These are phyloP conservation scores for Euwallacea fornicatus DNA, from an alignment of 1,140 invertebrate species.

Conservation along the genomic window DNA sequence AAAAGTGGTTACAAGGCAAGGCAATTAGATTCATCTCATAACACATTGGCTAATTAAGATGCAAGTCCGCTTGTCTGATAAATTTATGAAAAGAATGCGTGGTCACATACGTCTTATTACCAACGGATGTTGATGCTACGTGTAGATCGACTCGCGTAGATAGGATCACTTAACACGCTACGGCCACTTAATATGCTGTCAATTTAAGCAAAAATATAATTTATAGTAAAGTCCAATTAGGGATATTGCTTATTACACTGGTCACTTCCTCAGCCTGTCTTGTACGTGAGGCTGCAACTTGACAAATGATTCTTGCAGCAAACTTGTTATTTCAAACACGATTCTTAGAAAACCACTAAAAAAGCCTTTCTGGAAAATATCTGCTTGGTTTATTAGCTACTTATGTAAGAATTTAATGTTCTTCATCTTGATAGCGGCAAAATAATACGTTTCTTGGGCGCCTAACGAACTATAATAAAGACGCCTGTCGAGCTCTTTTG, in stretches of 20 bases:
- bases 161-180: constrained; percentile 13
- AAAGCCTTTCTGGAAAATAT: not conserved
- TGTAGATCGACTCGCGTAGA: constrained; percentile 7
- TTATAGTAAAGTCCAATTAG: too few relatives aligned
- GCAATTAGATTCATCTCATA: not conserved
- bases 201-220: constrained; percentile 6
- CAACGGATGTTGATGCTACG: constrained; percentile 20
- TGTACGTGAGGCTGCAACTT: too few relatives aligned
- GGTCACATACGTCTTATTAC: constrained; percentile 29
- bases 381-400: not conserved
- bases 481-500: not conserved
- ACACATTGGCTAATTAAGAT: constrained; percentile 21
- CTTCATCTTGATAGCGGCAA: constrained; percentile 2
- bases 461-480: constrained; percentile 5
- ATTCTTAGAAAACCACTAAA: too few relatives aligned
- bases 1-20: too few relatives aligned
- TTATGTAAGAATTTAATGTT: constrained; percentile 5
- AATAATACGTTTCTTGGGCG: constrained; percentile 3
- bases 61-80: constrained; percentile 7
- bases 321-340: too few relatives aligned
- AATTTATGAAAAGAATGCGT: constrained; percentile 16
- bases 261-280: too few relatives aligned
- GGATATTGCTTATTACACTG: too few relatives aligned
- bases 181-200: constrained; percentile 12
- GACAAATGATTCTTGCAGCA: too few relatives aligned